Conservation (phyloP, 92 coral and sea anemone genomes). For the Umimayanthus kanabou region DNA sequence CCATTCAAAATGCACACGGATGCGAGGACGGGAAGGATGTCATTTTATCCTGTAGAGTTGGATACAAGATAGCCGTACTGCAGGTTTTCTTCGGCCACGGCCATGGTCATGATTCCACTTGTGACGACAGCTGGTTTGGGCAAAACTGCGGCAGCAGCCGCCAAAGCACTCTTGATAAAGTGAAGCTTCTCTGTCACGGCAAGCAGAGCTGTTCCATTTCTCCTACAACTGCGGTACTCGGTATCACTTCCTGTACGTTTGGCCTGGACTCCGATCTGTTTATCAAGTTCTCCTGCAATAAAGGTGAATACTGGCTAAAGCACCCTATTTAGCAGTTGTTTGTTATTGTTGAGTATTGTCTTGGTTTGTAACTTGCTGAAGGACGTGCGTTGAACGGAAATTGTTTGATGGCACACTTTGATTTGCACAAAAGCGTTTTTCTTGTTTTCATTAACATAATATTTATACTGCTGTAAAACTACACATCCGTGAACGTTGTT, state of each 20-base stretch:
- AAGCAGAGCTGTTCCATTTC: conserved; percentile 30
- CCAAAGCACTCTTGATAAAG: conserved; percentile 2
- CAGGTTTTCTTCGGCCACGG: conserved; percentile 62
- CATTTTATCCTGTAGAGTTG: conserved; percentile 40
- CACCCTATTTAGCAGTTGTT: background rate
- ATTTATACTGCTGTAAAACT: too few species aligned
- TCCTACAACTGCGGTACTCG: conserved; percentile 55
- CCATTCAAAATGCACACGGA: conserved; percentile 27
- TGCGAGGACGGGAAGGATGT: conserved; percentile 56
- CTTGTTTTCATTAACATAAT: too few species aligned
- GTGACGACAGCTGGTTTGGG: conserved; percentile 52
- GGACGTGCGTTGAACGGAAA: too few species aligned
- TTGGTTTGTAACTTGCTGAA: too few species aligned
- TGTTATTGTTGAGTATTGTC: too few species aligned
- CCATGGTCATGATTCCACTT: conserved; percentile 44
- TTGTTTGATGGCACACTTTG: too few species aligned
- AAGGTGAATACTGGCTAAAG: conserved; percentile 36
- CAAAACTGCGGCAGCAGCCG: conserved; percentile 52
- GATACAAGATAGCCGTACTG: conserved; percentile 47
- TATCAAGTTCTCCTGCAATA: conserved; percentile 51
- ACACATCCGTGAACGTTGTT: too few species aligned
- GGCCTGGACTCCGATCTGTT: conserved; percentile 59
- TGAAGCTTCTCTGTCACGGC: conserved; percentile 51
- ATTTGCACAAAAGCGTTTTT: too few species aligned
- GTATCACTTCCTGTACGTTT: conserved; percentile 56